A percentile compares a stretch with the other conserved stretches of the same genome.
Conservation (phyloP, 2,797 vertebrate species). For the Eulemur mongoz region DNA sequence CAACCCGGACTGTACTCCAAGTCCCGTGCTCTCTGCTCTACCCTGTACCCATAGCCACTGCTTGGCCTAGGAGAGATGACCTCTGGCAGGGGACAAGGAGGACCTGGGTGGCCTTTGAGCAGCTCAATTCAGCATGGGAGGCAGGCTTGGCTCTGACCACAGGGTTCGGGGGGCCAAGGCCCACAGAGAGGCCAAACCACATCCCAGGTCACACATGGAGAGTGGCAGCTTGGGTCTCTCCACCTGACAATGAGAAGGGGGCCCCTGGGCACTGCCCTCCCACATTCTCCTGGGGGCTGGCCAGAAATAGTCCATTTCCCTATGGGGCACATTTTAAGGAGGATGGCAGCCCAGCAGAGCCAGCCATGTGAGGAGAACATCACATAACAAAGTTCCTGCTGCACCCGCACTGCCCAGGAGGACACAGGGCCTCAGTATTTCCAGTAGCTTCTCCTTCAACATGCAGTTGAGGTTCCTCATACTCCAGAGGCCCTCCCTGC, state of each 20-base stretch:
- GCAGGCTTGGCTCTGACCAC: not conserved
- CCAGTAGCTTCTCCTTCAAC: not conserved
- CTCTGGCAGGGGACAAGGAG: not conserved
- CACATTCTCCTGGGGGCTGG: not conserved
- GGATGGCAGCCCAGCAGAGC: not conserved
- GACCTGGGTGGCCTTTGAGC: fast-evolving
- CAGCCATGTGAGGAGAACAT: not conserved
- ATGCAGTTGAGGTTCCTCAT: not conserved
- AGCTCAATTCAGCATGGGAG: not conserved
- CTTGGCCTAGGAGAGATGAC: not conserved
- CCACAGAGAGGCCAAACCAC: not conserved
- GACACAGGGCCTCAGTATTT: not conserved
- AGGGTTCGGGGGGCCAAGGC: not conserved
- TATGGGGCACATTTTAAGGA: not conserved
- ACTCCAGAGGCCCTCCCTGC: not conserved
- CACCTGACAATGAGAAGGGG: not conserved
- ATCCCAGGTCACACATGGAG: not conserved
- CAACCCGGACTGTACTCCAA: not conserved
- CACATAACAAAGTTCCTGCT: not conserved
- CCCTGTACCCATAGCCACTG: not conserved
- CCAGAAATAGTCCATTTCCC: not conserved
- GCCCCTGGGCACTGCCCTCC: not conserved
- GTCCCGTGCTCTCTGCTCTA: not conserved
- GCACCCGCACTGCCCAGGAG: not conserved
- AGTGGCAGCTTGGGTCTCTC: not conserved